Evolutionary conservation across 2,113 vertebrate species (phyloP).

Genomic region (Pongo pygmaeus): DNA sequence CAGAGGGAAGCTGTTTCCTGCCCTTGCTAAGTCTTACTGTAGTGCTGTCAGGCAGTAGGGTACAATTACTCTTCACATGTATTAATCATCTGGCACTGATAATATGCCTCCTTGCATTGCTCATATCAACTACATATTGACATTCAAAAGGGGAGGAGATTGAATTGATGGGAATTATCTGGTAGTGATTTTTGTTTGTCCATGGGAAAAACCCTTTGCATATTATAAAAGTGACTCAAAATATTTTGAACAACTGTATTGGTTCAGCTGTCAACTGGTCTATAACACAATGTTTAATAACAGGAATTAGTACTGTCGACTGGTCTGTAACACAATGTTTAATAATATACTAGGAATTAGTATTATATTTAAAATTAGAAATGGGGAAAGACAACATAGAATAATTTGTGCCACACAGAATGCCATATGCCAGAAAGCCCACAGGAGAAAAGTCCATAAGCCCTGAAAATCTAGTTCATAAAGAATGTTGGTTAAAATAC

Average conservation of each 20-base stretch:
- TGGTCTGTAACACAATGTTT: background rate
- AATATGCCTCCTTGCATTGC: background rate
- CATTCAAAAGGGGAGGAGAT: slow-evolving; percentile 1
- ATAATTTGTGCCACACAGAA: background rate
- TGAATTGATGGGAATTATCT: background rate
- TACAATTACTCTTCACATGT: background rate
- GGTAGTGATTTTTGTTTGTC: slow-evolving; percentile 43
- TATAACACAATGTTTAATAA: background rate
- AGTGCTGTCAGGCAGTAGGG: background rate
- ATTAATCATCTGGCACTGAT: background rate
- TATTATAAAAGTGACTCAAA: slow-evolving; percentile 22
- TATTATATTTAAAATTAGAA: slow-evolving; percentile 49
- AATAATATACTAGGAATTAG: background rate
- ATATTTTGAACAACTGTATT: background rate
- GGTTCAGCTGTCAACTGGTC: background rate
- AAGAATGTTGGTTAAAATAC: background rate
- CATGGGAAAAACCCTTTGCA: slow-evolving; percentile 7
- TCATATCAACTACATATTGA: background rate
- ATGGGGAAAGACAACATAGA: background rate
- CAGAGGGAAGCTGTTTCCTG: background rate
- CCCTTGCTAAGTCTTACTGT: background rate
- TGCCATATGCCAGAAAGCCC: background rate
- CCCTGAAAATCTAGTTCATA: background rate
- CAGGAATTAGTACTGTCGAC: background rate
- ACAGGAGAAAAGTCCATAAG: background rate